Conservation (phyloP, 1,140 invertebrate species). For the Melitaea cinxia region DNA sequence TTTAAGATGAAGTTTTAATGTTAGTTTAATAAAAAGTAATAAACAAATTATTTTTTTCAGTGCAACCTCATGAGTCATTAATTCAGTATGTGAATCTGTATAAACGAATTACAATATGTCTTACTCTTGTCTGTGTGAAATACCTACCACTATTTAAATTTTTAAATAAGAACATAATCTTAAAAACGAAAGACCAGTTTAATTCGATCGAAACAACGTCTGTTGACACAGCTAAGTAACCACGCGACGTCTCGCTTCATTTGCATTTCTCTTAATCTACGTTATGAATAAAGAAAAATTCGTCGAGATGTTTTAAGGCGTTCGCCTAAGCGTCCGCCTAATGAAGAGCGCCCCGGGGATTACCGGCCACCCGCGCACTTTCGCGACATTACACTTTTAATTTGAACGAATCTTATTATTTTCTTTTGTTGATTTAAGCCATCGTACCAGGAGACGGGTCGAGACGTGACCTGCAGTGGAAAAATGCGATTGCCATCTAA, state of each 20-base stretch:
- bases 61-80: too few species aligned
- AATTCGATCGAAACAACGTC: constrained; percentile 32
- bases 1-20: too few species aligned
- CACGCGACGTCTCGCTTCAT: constrained; percentile 72
- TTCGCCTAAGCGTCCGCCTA: constrained; percentile 61
- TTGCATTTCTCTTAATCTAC: constrained; percentile 79
- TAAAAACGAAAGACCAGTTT: constrained; percentile 34
- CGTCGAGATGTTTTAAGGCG: constrained; percentile 69
- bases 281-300: constrained; percentile 82
- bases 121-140: too few species aligned
- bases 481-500: constrained; percentile 85
- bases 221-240: constrained; percentile 81
- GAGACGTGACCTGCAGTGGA: constrained; percentile 84
- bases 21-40: too few species aligned
- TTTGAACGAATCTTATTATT: constrained; percentile 85
- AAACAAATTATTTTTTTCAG: too few species aligned
- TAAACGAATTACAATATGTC: too few species aligned
- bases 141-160: not conserved
- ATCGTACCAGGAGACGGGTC: constrained; percentile 77
- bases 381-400: constrained; percentile 86
- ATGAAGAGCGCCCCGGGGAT: constrained; percentile 75
- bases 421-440: constrained; percentile 85
- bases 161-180: constrained; percentile 18
- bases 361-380: constrained; percentile 67
- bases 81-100: too few species aligned